These are phyloP conservation scores for Daphoenositta chrysoptera DNA, from an alignment of 2,113 vertebrate genomes.

Conservation along the genomic window DNA sequence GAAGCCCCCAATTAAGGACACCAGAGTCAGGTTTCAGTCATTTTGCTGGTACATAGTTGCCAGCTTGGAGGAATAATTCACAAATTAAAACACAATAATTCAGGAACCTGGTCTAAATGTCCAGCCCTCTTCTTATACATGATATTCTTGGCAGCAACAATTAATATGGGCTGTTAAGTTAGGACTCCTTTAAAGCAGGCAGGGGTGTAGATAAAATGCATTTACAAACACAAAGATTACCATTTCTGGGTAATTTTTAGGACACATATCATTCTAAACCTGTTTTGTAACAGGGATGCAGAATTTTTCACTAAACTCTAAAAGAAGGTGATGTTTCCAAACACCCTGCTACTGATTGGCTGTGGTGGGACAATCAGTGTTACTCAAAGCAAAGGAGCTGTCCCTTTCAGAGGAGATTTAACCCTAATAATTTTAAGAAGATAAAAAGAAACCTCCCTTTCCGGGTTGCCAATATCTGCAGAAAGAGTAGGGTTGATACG, in stretches of 20 bases:
- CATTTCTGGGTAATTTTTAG: neutral
- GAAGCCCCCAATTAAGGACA: neutral
- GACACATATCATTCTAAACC: neutral
- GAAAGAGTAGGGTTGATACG: neutral
- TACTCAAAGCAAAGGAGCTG: neutral
- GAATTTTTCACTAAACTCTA: neutral
- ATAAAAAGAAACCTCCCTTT: neutral
- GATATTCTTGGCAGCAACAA: neutral
- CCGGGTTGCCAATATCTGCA: neutral
- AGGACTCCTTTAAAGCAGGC: neutral
- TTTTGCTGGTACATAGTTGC: neutral
- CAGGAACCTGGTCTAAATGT: neutral
- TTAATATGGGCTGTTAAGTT: neutral
- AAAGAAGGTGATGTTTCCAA: neutral
- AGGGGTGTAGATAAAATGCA: neutral
- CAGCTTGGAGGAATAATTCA: neutral
- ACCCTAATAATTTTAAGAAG: neutral
- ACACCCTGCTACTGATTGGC: neutral
- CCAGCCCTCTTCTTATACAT: neutral
- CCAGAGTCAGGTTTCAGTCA: neutral
- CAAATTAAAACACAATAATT: neutral
- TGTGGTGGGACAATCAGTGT: neutral
- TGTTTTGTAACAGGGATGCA: neutral
- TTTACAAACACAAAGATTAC: neutral
- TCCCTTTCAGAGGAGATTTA: neutral